Base-by-base conservation (phyloP, 2,888 invertebrate genomes). In the Melieria crassipennis region DNA sequence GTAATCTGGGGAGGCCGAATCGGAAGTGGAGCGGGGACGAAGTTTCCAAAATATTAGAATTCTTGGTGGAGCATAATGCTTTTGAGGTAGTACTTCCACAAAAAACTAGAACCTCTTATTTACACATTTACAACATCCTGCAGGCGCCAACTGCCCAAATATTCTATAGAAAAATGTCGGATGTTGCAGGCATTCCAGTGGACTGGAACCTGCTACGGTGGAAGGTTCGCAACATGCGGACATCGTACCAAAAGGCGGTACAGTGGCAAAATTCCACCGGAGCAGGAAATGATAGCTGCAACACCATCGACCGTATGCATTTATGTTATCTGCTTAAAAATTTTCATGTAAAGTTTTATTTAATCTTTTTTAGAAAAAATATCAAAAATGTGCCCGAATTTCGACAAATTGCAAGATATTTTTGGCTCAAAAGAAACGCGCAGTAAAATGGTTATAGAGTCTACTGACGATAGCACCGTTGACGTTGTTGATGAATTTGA, bases 381-480 rank as follows among this genome's bases (percentile, higher is more conserved):
- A 50, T 50, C 50, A 50, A 50, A 50, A 50, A 50, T 50, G 50
- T 50, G 50, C 16, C 16, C 16, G 16, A 16, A 50, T 50, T 50
- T 50, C 50, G 50, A 50, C 50, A 50, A 50, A 50, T 50, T 50
- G 50, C 50, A 50, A 50, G 50, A 50, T 50, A 50, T 7, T 50
- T 50, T 50, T 50, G 50, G 50, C 16, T 16, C 16, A 16, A 16
- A 16, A 16, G 16, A 16, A 16, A 16, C 16, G 16, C 16, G 16
- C 16, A 50, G 50, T 50, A 11, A 50, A 50, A 50, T 50, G 7
- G 50, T 50, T 50, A 11, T 50, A 50, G 50, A 50, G 50, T 50
- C 50, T 50, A 50, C 50, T 50, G 50, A 50, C 50, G 50, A 50
- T 50, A 11, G 50, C 50, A 50, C 50, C 50, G 50, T 50, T 50